A percentile compares a stretch with the other conserved stretches of the same genome.
Evolutionary conservation across 2,113 vertebrate species (phyloP).

Genomic region (Tetrao urogallus): DNA sequence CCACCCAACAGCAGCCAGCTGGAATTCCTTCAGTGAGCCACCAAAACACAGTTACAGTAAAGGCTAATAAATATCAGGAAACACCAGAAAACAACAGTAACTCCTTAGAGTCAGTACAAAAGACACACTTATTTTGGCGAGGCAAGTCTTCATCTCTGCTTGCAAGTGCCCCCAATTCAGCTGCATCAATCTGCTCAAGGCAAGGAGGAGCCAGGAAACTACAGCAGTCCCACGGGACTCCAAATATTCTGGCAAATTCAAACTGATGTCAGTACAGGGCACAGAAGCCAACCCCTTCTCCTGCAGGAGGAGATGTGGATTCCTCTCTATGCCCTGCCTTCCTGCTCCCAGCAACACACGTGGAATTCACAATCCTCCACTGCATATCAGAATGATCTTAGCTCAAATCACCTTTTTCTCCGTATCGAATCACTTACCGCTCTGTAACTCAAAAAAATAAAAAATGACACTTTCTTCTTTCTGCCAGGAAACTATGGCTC

Average conservation of each 20-base stretch:
- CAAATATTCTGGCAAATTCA: not conserved
- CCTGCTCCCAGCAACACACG: not conserved
- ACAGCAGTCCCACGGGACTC: not conserved
- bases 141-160: not conserved
- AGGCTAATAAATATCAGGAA: not conserved
- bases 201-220: not conserved
- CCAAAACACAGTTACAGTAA: not conserved
- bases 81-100: not conserved
- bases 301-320: not conserved
- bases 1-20: not conserved
- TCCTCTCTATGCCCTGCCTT: not conserved
- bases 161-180: not conserved
- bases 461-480: not conserved
- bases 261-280: not conserved
- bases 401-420: not conserved
- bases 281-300: not conserved
- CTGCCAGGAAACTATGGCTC: not conserved
- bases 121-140: not conserved
- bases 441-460: not conserved
- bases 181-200: not conserved
- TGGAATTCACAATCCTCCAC: not conserved
- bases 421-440: not conserved
- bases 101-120: not conserved
- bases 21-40: not conserved
- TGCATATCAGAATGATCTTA: not conserved